Base-by-base conservation (phyloP, 2,797 vertebrate genomes). In the Aplochiton taeniatus region DNA sequence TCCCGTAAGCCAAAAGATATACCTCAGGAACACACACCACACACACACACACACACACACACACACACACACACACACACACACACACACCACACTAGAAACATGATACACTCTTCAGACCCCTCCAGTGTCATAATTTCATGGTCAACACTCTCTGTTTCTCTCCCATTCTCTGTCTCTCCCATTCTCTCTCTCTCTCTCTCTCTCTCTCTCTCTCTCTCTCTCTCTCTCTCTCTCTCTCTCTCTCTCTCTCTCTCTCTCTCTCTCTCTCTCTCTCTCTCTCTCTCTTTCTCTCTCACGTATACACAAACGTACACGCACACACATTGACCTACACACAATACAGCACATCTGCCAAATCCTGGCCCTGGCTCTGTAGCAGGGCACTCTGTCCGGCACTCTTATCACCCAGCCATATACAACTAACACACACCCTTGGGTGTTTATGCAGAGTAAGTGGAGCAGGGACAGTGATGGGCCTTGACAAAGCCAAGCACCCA, bases 401-500 rank as follows among this genome's bases (percentile, higher is more conserved):
- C 31, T 31, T 31, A 31, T 31, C 68, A 66, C 46, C 46, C 63
- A 48, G 50, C 44, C 64, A 49, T 59, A 52, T 49, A 61, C 59
- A 61, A 54, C 60, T 52, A 58, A 63, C 63, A 65, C 72, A 74
- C 70, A 81, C 72, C 79, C 80, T 57, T 72, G 79, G 83, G 83
- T 85, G 83, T 86, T 85, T 79, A 83, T 85, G 76, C 78, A 85
- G 74, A 77, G 73, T 83, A 89, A 89, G 79, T 88, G 77, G 88
- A 89, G 88, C 88, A 86, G 85, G 84, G 88, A 87, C 85, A 85
- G 79, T 89, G 88, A 88, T 89, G 89, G 86, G 85, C 81, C 88
- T 78, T 85, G 89, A 90, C 88, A 90, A 90, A 88, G 86, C 82
- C 85, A 83, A 84, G 88, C 83, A 86, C 77, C 78, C 74, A 63